These are phyloP conservation scores for Drosophila miranda DNA, from an alignment of 1,140 invertebrate species.

Conservation along the genomic window DNA sequence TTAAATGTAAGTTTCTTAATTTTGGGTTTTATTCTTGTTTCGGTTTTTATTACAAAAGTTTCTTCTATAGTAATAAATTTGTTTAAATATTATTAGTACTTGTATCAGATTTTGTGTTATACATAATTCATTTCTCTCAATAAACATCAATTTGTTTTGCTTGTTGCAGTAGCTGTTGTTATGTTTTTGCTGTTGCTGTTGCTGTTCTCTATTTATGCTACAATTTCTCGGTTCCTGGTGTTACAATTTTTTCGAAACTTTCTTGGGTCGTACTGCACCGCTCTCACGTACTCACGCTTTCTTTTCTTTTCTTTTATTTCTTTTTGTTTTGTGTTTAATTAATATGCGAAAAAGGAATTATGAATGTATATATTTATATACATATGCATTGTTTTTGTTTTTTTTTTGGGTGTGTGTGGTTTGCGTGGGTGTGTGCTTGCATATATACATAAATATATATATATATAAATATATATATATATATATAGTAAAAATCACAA, in stretches of 20 bases:
- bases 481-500: conserved; percentile 80
- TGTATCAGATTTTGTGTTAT: conserved; percentile 60
- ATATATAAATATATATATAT: conserved; percentile 51
- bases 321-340: conserved; percentile 54
- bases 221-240: conserved; percentile 62
- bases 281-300: conserved; percentile 36
- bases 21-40: conserved; percentile 32
- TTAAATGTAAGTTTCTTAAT: conserved; percentile 56
- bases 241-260: conserved; percentile 69
- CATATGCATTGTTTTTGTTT: conserved; percentile 14
- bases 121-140: conserved; percentile 24
- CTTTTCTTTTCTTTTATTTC: conserved; percentile 51
- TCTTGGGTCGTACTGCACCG: conserved; percentile 45
- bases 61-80: conserved; percentile 76
- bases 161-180: not conserved
- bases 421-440: conserved; percentile 33
- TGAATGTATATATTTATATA: conserved; percentile 64
- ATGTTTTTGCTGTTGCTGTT: conserved; percentile 17
- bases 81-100: conserved; percentile 64
- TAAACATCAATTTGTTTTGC: conserved; percentile 29
- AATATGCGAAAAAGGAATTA: conserved; percentile 80
- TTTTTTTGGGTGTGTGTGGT: conserved; percentile 4
- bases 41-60: conserved; percentile 68
- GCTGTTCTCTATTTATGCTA: conserved; percentile 63
- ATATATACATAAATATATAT: conserved; percentile 21